Evolutionary conservation across 2,113 vertebrate species (phyloP).

Genomic region (Hippocampus abdominalis): DNA sequence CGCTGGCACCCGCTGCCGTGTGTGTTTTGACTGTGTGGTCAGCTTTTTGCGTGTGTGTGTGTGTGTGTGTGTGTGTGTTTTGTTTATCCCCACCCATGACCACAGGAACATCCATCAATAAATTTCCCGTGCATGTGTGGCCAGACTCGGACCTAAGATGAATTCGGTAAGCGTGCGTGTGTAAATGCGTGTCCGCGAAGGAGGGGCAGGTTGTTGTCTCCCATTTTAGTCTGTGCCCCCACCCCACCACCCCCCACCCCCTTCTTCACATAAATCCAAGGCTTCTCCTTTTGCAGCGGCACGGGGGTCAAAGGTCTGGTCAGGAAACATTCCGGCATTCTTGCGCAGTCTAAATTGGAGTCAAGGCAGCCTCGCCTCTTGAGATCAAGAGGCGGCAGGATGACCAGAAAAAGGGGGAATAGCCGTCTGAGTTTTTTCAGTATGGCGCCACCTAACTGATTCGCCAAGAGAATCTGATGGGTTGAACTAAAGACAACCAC

Average conservation of each 20-base stretch:
- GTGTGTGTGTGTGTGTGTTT: conserved; percentile 48
- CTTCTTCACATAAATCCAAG: background rate
- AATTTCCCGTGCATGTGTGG: conserved; percentile 9
- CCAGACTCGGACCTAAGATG: background rate
- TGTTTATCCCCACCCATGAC: conserved; percentile 10
- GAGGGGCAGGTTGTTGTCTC: conserved; percentile 56
- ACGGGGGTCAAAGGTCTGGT: conserved; percentile 54
- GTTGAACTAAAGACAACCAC: background rate
- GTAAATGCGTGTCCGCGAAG: conserved; percentile 20
- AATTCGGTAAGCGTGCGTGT: conserved; percentile 13
- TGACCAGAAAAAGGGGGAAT: conserved; percentile 14
- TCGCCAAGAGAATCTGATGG: background rate
- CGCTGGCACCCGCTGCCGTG: conserved; percentile 14
- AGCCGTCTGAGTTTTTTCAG: conserved; percentile 4
- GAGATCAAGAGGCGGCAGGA: conserved; percentile 55
- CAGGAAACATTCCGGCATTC: conserved; percentile 66
- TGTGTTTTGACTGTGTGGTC: conserved; percentile 55
- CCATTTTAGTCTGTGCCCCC: conserved; percentile 20
- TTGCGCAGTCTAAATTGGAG: conserved; percentile 53
- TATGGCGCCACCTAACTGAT: background rate
- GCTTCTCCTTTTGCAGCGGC: conserved; percentile 20
- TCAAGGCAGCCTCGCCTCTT: conserved; percentile 29
- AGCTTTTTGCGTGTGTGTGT: conserved; percentile 26
- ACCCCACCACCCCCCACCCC: conserved; percentile 8
- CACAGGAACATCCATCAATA: conserved; percentile 27